Evolutionary conservation across 2,113 vertebrate genomes (phyloP).

Genomic region (Dendrocopos noguchii): DNA sequence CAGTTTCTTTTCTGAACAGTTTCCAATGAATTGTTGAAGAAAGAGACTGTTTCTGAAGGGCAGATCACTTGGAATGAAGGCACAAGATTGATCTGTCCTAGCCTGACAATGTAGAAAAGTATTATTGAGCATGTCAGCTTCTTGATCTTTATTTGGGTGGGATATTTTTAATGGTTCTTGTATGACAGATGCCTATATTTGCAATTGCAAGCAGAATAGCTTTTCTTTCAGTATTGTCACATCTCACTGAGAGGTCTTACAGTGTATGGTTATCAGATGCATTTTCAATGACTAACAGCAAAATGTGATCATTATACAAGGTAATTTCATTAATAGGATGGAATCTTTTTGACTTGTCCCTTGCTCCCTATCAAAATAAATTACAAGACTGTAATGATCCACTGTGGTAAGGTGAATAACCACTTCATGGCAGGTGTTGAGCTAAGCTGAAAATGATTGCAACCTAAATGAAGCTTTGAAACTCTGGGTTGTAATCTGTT

Average conservation of each 20-base stretch:
- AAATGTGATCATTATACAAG: neutral
- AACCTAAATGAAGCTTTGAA: neutral
- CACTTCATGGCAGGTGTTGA: neutral
- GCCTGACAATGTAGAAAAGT: neutral
- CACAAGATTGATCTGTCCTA: neutral
- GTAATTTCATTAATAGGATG: slow-evolving; percentile 1
- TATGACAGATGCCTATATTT: neutral
- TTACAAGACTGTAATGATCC: neutral
- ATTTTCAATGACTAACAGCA: neutral
- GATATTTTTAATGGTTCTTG: neutral
- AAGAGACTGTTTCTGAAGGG: neutral
- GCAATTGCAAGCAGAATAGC: neutral
- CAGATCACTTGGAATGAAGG: neutral
- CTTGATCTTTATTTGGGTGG: neutral
- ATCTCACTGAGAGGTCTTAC: neutral
- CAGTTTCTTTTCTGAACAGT: neutral
- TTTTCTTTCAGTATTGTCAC: neutral
- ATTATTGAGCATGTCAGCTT: neutral
- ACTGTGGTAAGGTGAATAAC: neutral
- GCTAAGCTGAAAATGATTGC: neutral
- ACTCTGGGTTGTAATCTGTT: neutral
- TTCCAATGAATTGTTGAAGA: neutral
- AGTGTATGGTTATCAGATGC: neutral
- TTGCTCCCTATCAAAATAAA: slow-evolving; percentile 27
- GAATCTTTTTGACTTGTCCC: neutral